Evolutionary conservation across 1,140 invertebrate genomes (phyloP).

Genomic region (Wiebesia pumilae): DNA sequence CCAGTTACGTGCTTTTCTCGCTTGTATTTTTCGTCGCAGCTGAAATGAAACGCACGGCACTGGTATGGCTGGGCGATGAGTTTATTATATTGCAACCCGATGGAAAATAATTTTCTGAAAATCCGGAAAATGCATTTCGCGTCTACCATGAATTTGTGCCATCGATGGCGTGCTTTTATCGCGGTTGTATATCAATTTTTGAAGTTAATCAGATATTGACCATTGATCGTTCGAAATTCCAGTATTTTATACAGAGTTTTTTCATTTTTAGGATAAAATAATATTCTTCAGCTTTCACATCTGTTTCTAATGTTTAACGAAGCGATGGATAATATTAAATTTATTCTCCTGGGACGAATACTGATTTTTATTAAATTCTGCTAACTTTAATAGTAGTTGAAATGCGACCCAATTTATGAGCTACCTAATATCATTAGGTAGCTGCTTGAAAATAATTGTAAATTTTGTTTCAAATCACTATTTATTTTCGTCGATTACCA

Average conservation of each 20-base stretch:
- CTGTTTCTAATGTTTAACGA: no score
- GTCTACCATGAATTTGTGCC: neutral
- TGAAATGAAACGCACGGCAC: neutral
- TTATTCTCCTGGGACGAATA: no score
- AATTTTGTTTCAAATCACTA: no score
- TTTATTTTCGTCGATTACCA: no score
- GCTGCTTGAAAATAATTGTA: no score
- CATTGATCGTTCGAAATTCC: neutral
- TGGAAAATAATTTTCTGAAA: constrained; percentile 7
- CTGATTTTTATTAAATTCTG: no score
- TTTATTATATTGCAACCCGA: constrained; percentile 13
- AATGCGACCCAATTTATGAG: no score
- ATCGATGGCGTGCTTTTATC: neutral
- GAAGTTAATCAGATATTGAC: constrained; percentile 29
- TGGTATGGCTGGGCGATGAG: neutral
- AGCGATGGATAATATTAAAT: no score
- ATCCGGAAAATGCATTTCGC: constrained; percentile 17
- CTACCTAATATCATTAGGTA: no score
- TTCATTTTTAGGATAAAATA: neutral
- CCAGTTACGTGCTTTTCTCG: constrained; percentile 45
- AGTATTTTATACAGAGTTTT: neutral
- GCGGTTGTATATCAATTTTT: constrained; percentile 4
- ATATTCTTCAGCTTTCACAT: neutral
- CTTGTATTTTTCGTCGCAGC: constrained; percentile 11
- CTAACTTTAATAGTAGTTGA: no score